Base-by-base conservation (phyloP, 1,140 invertebrate species). In the Andricus grossulariae region DNA sequence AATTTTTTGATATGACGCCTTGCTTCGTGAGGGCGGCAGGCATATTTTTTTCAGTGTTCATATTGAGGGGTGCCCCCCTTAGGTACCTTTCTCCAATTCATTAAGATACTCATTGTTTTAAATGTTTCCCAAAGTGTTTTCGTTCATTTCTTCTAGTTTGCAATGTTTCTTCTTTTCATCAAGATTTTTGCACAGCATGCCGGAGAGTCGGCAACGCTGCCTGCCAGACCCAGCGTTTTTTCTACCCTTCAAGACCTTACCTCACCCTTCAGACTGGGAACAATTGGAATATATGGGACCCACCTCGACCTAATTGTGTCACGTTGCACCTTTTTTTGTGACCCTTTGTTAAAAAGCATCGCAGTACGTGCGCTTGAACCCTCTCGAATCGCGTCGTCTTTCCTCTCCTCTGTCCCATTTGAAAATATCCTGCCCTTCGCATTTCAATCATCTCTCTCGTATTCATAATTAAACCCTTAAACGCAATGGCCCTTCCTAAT, bases 251-350 rank as follows among this genome's bases (percentile, higher is more conserved):
- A 88, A 89, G 84, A 81, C 39, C 60, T 66, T 66, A 32, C 79
- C 83, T 87, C 72, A 84, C 82, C 82, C 83, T 82, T 85, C 79
- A 71, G 60, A 71, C 72, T 54, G 80, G 77, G 78, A 84, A 84
- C 75, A 83, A 84, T 87, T 55, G 76, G 76, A 80, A 79, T 80
- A 54, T 79, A 74, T 57, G 73, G 71, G 73, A 50, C 72, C 83
- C 72, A 57, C 79, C 82, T 82, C 78, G 80, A 84, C 81, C 73
- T 85, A 86, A 87, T 87, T 87, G 84, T 84, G 82, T 83, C 85
- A 82, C 78, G 75, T 84, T 83, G 75, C 75, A 76, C 51, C 19
- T 81, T 25, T 71, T 74, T 74, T 51, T 19, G 50, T 39, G 51
- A 51, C 60, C 32, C 71, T 50, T 55, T 49, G 60, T 66, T 66